A percentile compares a stretch with the other conserved stretches of the same genome.
Evolutionary conservation across 1,140 invertebrate species (phyloP).

Genomic region (Procambarus clarkii): DNA sequence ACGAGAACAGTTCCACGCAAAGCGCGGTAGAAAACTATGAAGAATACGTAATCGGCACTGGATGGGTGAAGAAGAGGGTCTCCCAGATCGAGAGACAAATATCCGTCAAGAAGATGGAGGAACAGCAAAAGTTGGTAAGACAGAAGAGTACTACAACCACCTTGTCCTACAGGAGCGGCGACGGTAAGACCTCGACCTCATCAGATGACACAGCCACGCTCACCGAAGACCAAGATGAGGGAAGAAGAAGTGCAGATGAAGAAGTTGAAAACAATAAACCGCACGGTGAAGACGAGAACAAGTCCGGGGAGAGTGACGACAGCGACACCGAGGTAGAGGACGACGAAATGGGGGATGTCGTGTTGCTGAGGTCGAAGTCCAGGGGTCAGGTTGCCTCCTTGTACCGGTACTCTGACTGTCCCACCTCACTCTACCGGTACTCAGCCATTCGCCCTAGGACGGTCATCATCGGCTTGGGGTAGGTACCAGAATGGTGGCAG

Average conservation of each 20-base stretch:
- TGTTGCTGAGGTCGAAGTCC: conserved; percentile 13
- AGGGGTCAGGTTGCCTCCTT: not conserved
- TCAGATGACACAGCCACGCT: not conserved
- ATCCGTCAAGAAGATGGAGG: not conserved
- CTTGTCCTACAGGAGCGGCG: not conserved
- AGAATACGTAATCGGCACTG: not conserved
- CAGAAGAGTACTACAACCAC: not conserved
- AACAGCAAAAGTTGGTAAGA: not conserved
- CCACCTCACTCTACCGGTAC: not conserved
- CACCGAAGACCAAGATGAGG: not conserved
- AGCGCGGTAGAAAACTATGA: not conserved
- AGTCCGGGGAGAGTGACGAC: not conserved
- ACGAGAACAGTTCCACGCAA: too few relatives aligned
- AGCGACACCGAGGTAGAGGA: not conserved
- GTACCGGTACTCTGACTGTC: not conserved
- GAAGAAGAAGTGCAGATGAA: not conserved
- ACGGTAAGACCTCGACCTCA: not conserved
- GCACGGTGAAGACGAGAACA: not conserved
- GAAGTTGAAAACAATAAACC: not conserved
- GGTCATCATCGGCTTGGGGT: conserved; percentile 28
- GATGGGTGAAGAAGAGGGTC: conserved; percentile 19
- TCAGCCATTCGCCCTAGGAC: conserved; percentile 1
- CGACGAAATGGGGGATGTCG: conserved; percentile 6
- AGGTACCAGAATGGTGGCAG: not conserved
- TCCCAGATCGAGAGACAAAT: conserved; percentile 21